Conservation (phyloP, 2,888 invertebrate species). For the Copidosoma aretas region DNA sequence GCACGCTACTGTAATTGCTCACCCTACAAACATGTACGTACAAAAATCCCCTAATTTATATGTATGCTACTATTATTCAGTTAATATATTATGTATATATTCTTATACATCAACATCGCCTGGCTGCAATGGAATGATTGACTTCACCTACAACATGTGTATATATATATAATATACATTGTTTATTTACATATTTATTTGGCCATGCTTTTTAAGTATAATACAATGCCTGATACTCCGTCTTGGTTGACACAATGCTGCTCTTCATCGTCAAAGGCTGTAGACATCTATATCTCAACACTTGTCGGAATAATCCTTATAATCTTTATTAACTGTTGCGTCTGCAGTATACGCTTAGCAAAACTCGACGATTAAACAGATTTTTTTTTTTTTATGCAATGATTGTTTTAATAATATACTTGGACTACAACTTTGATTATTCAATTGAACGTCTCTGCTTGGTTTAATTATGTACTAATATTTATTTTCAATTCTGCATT, state of each 20-base stretch:
- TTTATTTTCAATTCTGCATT: too few relatives aligned
- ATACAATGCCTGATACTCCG: slow-evolving; percentile 20
- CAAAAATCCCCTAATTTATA: background rate
- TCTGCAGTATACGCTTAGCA: slow-evolving; percentile 31
- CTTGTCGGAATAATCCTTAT: background rate
- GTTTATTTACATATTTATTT: background rate
- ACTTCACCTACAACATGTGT: background rate
- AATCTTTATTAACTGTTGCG: background rate
- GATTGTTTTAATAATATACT: too few relatives aligned
- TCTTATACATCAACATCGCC: slow-evolving; percentile 5
- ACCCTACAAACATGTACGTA: slow-evolving; percentile 3
- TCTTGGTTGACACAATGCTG: slow-evolving; percentile 24
- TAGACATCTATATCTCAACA: background rate
- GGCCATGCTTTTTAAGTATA: slow-evolving; percentile 21
- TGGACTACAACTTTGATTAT: too few relatives aligned
- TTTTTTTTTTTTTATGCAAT: background rate
- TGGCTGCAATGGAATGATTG: slow-evolving; percentile 1
- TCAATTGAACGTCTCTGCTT: too few relatives aligned
- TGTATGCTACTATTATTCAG: background rate
- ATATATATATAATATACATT: slow-evolving; percentile 11
- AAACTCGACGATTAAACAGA: slow-evolving; percentile 12
- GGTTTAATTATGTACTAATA: too few relatives aligned
- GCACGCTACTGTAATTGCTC: slow-evolving; percentile 24
- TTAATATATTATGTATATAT: too few relatives aligned
- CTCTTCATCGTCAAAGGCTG: slow-evolving; percentile 26